phyloP scores from a whole-genome alignment of 2,888 invertebrate species.

The Chalcosyrphus nemorum region DNA sequence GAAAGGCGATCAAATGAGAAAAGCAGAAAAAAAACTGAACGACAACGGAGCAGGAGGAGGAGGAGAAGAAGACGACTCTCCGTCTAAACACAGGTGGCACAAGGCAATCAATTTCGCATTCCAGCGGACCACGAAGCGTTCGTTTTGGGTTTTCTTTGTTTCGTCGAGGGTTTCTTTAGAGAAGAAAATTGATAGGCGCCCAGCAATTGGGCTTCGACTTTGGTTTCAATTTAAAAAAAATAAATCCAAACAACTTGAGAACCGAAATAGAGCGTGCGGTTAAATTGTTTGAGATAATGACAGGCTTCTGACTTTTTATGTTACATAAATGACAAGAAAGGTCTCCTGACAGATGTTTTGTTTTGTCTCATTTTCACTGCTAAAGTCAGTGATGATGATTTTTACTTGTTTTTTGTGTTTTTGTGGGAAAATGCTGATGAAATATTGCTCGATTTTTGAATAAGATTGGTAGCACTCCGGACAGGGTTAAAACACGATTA shows the following conservation, averaged over 20 bases:
- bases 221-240: neutral
- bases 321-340: too few species aligned
- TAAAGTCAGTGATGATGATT: too few species aligned
- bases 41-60: neutral
- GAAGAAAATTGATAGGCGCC: constrained; percentile 25
- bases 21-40: neutral
- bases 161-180: constrained; percentile 33
- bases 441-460: constrained; percentile 11
- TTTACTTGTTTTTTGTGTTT: neutral
- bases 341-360: neutral
- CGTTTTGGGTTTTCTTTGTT: constrained; percentile 2
- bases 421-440: constrained; percentile 39
- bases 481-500: neutral
- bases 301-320: too few species aligned
- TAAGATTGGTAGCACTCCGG: constrained; percentile 10
- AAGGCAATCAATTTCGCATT: constrained; percentile 59
- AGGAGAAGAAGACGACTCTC: neutral
- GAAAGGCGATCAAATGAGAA: constrained; percentile 20
- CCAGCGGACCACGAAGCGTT: constrained; percentile 41
- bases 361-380: too few species aligned
- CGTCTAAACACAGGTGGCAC: constrained; percentile 9
- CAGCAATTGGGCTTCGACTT: constrained; percentile 5
- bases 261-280: constrained; percentile 66
- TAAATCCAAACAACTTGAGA: too few species aligned
- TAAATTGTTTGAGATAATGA: constrained; percentile 61